These are phyloP conservation scores for Sarcophaga variegata DNA, from an alignment of 2,888 invertebrate genomes.

Conservation along the genomic window DNA sequence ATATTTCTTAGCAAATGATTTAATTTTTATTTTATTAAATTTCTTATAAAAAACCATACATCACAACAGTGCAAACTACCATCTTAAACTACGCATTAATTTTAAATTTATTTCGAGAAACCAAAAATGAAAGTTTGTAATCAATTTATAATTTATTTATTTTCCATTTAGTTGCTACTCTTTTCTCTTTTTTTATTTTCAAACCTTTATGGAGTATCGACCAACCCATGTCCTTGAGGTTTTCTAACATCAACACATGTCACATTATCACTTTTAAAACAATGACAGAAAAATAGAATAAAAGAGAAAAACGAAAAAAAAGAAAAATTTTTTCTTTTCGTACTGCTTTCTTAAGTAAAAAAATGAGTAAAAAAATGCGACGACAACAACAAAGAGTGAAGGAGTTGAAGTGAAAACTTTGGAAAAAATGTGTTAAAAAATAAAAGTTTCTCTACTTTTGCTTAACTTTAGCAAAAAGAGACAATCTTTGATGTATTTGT, in stretches of 20 bases:
- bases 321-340: background rate
- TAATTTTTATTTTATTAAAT: too few species aligned
- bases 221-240: background rate
- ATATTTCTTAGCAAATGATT: background rate
- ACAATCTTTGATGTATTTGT: conserved; percentile 65
- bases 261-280: conserved; percentile 58
- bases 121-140: background rate
- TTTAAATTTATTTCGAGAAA: background rate
- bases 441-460: conserved; percentile 60
- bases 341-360: too few species aligned
- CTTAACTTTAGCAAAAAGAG: conserved; percentile 51
- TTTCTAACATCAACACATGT: conserved; percentile 52
- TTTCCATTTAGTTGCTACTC: too few species aligned
- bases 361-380: too few species aligned
- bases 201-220: background rate
- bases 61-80: too few species aligned
- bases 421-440: conserved; percentile 57
- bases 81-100: background rate
- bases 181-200: background rate
- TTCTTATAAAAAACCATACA: too few species aligned
- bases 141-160: conserved; percentile 45
- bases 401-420: conserved; percentile 58
- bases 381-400: background rate
- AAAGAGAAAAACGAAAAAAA: background rate
- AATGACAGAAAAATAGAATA: background rate